These are phyloP conservation scores for Artibeus jamaicensis DNA, from an alignment of 2,797 vertebrate species.

Conservation along the genomic window DNA sequence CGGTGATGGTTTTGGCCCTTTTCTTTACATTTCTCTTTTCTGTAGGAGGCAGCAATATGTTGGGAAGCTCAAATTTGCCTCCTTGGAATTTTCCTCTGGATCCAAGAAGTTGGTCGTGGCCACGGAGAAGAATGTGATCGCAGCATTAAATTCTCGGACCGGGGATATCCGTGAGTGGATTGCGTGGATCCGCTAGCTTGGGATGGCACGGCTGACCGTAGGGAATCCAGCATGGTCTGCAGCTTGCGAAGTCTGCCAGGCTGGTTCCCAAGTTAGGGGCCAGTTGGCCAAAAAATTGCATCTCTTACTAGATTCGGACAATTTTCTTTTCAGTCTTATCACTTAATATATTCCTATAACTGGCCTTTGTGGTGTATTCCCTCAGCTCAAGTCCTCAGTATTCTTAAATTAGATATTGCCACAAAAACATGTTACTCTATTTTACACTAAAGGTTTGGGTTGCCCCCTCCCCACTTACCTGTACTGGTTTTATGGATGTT, in stretches of 20 bases:
- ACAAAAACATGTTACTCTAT: not conserved
- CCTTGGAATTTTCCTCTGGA: constrained; percentile 91
- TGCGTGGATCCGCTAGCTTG: fast-evolving
- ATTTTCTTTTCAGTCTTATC: not conserved
- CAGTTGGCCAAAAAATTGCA: not conserved
- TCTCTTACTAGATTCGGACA: not conserved
- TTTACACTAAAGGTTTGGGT: not conserved
- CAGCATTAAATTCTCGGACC: constrained; percentile 92
- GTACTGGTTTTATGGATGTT: not conserved
- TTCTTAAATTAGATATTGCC: not conserved
- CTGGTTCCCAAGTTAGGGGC: not conserved
- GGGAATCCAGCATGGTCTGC: not conserved
- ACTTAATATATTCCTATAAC: not conserved
- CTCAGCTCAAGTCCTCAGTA: not conserved
- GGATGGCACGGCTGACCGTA: not conserved
- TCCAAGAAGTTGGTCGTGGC: constrained; percentile 94
- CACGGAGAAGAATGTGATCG: constrained; percentile 95
- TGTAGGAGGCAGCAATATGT: constrained; percentile 96
- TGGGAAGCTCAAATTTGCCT: constrained; percentile 93
- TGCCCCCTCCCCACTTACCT: fast-evolving
- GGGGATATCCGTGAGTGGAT: constrained; percentile 93
- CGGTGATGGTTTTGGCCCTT: not conserved
- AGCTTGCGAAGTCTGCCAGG: not conserved
- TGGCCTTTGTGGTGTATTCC: not conserved
- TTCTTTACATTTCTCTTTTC: not conserved